Evolutionary conservation across 2,888 invertebrate genomes (phyloP).

Genomic region (Schrankia costaestrigalis): DNA sequence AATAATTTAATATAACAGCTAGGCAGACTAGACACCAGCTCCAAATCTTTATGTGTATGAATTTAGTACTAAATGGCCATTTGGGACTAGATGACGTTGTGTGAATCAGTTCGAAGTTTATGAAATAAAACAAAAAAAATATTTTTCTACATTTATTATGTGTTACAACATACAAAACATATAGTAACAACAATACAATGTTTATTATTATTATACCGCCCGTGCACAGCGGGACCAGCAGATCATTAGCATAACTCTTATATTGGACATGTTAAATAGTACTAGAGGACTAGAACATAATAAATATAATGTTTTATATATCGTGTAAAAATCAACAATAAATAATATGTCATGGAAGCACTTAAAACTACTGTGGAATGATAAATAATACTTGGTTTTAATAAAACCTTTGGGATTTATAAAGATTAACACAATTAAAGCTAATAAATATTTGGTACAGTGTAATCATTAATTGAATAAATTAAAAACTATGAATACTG

Average conservation of each 20-base stretch:
- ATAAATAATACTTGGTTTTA: too few relatives aligned
- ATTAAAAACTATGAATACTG: too few relatives aligned
- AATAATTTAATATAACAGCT: too few relatives aligned
- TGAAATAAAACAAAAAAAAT: conserved; percentile 19
- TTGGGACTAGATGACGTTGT: too few relatives aligned
- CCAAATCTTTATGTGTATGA: background rate
- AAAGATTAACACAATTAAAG: too few relatives aligned
- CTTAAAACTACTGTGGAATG: too few relatives aligned
- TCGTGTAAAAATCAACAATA: background rate
- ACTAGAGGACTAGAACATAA: conserved; percentile 1
- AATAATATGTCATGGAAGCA: background rate
- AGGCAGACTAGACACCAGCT: too few relatives aligned
- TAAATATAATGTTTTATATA: background rate
- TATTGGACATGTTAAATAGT: conserved; percentile 20
- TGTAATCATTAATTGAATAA: too few relatives aligned
- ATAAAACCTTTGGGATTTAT: too few relatives aligned
- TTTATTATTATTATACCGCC: conserved; percentile 12
- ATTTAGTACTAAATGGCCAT: too few relatives aligned
- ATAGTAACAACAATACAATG: conserved; percentile 50
- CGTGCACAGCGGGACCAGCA: conserved; percentile 6
- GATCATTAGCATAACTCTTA: conserved; percentile 8
- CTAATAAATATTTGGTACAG: too few relatives aligned
- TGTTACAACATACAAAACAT: conserved; percentile 62
- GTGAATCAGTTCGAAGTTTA: too few relatives aligned
- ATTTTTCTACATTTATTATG: conserved; percentile 50